These are phyloP conservation scores for Spongilla lacustris DNA, from an alignment of 37 sponge, comb jelly and placozoan species.

Conservation along the genomic window DNA sequence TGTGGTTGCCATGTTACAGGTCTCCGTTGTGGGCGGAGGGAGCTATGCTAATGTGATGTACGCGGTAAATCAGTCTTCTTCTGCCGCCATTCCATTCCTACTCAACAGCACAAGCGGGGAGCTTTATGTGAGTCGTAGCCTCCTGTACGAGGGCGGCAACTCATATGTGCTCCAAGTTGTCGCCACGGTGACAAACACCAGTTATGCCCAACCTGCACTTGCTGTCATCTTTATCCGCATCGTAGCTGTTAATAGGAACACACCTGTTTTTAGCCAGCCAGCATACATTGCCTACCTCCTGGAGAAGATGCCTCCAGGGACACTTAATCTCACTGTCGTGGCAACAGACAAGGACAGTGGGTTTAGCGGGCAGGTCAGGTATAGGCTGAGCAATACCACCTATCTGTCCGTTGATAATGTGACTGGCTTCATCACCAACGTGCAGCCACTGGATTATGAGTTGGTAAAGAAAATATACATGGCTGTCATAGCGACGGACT, in stretches of 20 bases:
- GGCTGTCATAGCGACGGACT: conserved; percentile 60
- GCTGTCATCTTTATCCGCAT: conserved; percentile 48
- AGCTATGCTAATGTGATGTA: neutral
- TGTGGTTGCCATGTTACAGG: conserved; percentile 3
- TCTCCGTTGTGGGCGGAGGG: conserved; percentile 3
- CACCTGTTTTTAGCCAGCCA: conserved; percentile 56
- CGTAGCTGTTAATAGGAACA: conserved; percentile 80
- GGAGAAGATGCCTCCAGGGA: conserved; percentile 39
- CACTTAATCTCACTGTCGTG: neutral
- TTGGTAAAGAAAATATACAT: neutral
- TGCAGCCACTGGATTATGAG: conserved; percentile 49
- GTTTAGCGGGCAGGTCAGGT: conserved; percentile 11
- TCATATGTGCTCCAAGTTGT: conserved; percentile 31
- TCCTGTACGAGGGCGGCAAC: conserved; percentile 35
- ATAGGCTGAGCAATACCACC: neutral
- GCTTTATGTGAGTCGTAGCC: conserved; percentile 11
- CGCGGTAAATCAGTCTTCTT: neutral
- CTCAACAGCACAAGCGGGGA: conserved; percentile 32
- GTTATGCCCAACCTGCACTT: conserved; percentile 11
- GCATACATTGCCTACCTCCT: conserved; percentile 26
- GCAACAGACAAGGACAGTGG: conserved; percentile 54
- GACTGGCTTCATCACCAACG: conserved; percentile 40
- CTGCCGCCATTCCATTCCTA: conserved; percentile 10
- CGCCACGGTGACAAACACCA: conserved; percentile 13
- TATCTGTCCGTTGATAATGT: conserved; percentile 19